Evolutionary conservation across 2,888 invertebrate species (phyloP), one percentile per base, ranked within the genome.

Genomic region (Mesoligia furuncula): DNA sequence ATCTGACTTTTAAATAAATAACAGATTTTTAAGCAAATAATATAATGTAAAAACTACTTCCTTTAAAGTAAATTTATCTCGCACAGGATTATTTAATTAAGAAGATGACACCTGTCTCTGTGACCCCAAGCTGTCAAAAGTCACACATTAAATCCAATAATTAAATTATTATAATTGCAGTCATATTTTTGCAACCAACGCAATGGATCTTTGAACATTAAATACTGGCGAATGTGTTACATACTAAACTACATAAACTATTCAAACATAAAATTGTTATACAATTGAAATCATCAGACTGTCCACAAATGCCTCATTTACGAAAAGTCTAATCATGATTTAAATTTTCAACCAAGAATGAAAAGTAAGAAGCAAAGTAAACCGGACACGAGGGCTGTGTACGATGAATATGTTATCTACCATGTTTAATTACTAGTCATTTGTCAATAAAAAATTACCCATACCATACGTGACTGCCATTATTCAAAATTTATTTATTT

Each of bases 31-130:
- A 20, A 31, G 48, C 7, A 39, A 59, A 31, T 24, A 51, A 17
- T 24, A 24, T 20, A 20, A 62, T 36, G 3, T 36, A 54, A 57
- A 64, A 24, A 6, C 3, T 8, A 62, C 13, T 27, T 54, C 9
- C 24, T 62, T 17, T 39, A 13, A 24, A 57, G 24, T 24, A 65
- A 79, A 45, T 61, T 75, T 11, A 11, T 31, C 6, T 36, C 20
- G 42, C 1, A 15, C 7, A 27, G 48, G 48, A 51, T 65, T 71
- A 71, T 80, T 71, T 80, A 59, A 80, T 65, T 72, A 42, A 42
- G 8, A 36, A 73, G 31, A 36, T 73, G 31, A 36, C 42, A 72
- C 36, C 54, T 51, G 48, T 39, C 0, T 6, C 24, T n/a, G 61
- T 9, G 15, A 31, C 24, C 39, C 6, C 15, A 79, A 62, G 13